Base-by-base conservation (phyloP, 2,888 invertebrate genomes). In the Nymphalis c-album region DNA sequence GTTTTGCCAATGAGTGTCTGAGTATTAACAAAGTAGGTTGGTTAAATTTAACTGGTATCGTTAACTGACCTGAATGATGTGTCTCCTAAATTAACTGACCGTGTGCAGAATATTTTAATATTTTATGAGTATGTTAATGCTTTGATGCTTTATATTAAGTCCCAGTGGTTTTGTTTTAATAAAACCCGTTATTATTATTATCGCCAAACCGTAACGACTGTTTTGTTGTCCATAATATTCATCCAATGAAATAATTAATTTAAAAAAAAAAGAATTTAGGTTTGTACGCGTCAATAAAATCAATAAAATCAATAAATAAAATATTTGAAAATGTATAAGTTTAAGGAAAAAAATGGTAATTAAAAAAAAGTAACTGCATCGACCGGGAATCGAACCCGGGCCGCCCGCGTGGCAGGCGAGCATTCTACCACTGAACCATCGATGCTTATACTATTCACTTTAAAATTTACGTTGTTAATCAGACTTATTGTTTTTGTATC, bases 401-500 rank as follows among this genome's bases (percentile, higher is more conserved):
- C 87, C 91, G 90, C 90, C 93, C 93, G 92, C 92, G 92, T 92
- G 92, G 92, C 93, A 93, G 93, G 92, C 92, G 92, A 92, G 92
- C 92, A 93, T 92, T 92, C 92, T 92, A 93, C 93, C 92, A 93
- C 92, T 92, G 92, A 92, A 92, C 92, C 92, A 92, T 90, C 93
- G 92, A 92, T 93, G 92, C 92, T 90, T 46, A 2, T 2, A 1
- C 0, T 0, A n/a, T 0, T 0, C 0, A 2, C 0, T 0, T 0
- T 2, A 10, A 64, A 59, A 45, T 8, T 17, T n/a, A 7, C 31
- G n/a, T 7, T n/a, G n/a, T 7, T 31, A 4, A 17, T 26, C 22
- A 13, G 7, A 40, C 13, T 40, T 4, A 2, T 13, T 40, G 40
- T 40, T 40, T 31, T 31, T 5, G 26, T 6, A 40, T 40, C 40